These are phyloP conservation scores for Heterodera carotae DNA, from an alignment of 1,140 invertebrate genomes.

Conservation along the genomic window DNA sequence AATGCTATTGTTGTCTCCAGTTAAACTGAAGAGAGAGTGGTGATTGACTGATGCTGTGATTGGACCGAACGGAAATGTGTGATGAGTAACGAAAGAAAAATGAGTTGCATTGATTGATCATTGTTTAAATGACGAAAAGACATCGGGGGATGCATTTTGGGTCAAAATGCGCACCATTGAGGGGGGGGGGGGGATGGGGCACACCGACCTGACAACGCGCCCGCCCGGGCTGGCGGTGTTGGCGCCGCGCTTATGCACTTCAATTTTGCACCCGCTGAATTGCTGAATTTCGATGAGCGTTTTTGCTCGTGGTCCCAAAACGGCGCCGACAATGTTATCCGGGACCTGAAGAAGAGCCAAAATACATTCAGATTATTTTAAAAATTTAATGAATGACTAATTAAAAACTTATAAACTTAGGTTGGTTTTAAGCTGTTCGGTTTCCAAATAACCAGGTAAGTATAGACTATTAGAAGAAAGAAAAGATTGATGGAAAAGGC, in stretches of 20 bases:
- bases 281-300: constrained; percentile 94
- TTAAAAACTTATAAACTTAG: too few relatives aligned
- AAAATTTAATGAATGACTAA: too few relatives aligned
- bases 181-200: too few relatives aligned
- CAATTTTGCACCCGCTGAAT: constrained; percentile 90
- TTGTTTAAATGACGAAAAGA: constrained; percentile 7
- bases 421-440: too few relatives aligned
- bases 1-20: constrained; percentile 52
- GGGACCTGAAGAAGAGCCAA: constrained; percentile 67
- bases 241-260: constrained; percentile 96
- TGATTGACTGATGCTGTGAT: constrained; percentile 12
- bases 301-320: constrained; percentile 90
- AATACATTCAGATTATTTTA: neutral
- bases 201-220: constrained; percentile 82
- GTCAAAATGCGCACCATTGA: too few relatives aligned
- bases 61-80: neutral
- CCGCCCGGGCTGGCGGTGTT: constrained; percentile 93
- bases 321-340: constrained; percentile 88
- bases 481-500: too few relatives aligned
- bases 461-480: too few relatives aligned
- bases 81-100: constrained; percentile 8
- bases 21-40: constrained; percentile 52
- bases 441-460: too few relatives aligned
- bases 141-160: neutral
- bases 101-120: constrained; percentile 20